Evolutionary conservation across 2,797 vertebrate genomes (phyloP).

Genomic region (Bovichtus variegatus): DNA sequence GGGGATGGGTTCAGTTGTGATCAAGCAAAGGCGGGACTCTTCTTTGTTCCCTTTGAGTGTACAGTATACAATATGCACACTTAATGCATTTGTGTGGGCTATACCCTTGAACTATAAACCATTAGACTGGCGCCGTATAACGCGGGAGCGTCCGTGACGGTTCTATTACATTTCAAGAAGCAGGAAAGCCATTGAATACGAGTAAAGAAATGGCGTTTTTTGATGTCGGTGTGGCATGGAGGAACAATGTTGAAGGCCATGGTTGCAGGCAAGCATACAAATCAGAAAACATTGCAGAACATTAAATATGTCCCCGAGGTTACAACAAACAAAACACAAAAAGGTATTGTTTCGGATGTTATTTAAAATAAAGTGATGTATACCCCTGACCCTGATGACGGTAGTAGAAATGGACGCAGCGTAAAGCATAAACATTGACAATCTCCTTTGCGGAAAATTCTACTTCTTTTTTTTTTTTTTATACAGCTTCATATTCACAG

Average conservation of each 20-base stretch:
- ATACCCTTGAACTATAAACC: conserved; percentile 77
- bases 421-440: conserved; percentile 22
- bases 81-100: conserved; percentile 63
- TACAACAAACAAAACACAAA: conserved; percentile 65
- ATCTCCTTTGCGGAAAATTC: conserved; percentile 5
- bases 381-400: conserved; percentile 60
- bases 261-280: conserved; percentile 65
- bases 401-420: conserved; percentile 23
- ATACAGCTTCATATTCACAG: conserved; percentile 7
- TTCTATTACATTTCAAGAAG: conserved; percentile 62
- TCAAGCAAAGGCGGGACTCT: conserved; percentile 53
- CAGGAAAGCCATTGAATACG: conserved; percentile 58
- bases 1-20: conserved; percentile 49
- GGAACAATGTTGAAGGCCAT: conserved; percentile 77
- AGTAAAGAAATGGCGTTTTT: conserved; percentile 72
- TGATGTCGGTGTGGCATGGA: conserved; percentile 64
- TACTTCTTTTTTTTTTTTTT: conserved; percentile 1
- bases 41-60: conserved; percentile 65
- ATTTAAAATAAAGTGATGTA: conserved; percentile 53
- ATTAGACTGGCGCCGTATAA: conserved; percentile 22
- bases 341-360: conserved; percentile 65
- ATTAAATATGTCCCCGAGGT: conserved; percentile 63
- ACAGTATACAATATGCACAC: conserved; percentile 31
- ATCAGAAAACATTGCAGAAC: conserved; percentile 64
- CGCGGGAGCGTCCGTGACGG: conserved; percentile 36